phyloP scores from a whole-genome alignment of 2,888 invertebrate genomes.

The Tethea ocularis region DNA sequence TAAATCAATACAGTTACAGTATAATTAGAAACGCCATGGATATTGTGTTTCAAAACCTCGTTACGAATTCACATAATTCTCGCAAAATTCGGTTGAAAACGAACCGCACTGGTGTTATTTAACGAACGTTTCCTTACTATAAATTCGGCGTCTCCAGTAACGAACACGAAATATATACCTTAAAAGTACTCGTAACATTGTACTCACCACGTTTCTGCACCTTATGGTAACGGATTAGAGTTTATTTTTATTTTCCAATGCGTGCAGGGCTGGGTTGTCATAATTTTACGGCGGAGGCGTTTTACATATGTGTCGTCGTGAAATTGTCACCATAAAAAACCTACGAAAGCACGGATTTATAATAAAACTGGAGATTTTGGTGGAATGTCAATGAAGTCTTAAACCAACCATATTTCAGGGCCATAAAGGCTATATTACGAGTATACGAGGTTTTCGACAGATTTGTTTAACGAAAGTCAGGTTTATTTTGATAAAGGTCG shows the following conservation, averaged over 20 bases:
- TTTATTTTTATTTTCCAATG: background rate
- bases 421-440: background rate
- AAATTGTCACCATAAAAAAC: constrained; percentile 43
- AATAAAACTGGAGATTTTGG: constrained; percentile 39
- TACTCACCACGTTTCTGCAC: background rate
- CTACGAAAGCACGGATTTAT: constrained; percentile 42
- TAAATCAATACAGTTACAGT: background rate
- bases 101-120: background rate
- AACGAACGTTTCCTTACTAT: background rate
- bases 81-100: background rate
- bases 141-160: background rate
- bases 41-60: background rate
- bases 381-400: constrained; percentile 34
- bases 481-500: constrained; percentile 2
- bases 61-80: background rate
- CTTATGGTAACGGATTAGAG: background rate
- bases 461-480: background rate
- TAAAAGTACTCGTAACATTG: background rate
- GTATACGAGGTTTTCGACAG: background rate
- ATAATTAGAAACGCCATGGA: too few relatives aligned
- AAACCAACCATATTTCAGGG: constrained; percentile 4
- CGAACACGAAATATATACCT: background rate
- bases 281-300: constrained; percentile 36
- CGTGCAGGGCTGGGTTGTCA: constrained; percentile 8
- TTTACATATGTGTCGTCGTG: constrained; percentile 28